A percentile compares a stretch with the other conserved stretches of the same genome.
Evolutionary conservation across 2,113 vertebrate genomes (phyloP).

Genomic region (Cephalopterus ornatus): DNA sequence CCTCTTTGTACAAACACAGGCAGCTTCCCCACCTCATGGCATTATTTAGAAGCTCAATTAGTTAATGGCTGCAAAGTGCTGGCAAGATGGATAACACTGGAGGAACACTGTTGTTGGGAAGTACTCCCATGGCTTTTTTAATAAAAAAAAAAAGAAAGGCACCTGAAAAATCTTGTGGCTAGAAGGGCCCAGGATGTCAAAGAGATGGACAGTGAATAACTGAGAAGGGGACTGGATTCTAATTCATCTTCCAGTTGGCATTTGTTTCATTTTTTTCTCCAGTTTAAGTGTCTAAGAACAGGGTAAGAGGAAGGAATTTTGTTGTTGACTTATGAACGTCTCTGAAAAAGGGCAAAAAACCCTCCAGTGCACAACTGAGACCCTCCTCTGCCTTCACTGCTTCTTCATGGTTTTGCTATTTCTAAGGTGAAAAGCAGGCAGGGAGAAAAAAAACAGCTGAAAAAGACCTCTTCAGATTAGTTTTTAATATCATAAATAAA

Average conservation of each 20-base stretch:
- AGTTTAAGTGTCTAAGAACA: neutral
- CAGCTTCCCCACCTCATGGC: neutral
- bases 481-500: neutral
- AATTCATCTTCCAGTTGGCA: neutral
- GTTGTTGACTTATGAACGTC: neutral
- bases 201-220: neutral
- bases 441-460: neutral
- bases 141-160: neutral
- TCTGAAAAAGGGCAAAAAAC: neutral
- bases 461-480: neutral
- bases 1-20: neutral
- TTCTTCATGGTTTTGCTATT: neutral
- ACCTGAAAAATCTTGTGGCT: neutral
- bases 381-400: neutral
- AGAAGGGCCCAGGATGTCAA: neutral
- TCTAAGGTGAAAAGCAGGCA: neutral
- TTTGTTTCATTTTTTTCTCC: neutral
- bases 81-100: neutral
- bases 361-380: neutral
- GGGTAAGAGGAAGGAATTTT: neutral
- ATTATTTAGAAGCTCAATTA: neutral
- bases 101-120: neutral
- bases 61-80: neutral
- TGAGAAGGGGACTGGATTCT: neutral
- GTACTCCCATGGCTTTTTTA: neutral